Evolutionary conservation across 2,113 vertebrate genomes (phyloP), one percentile per base, ranked within the genome.

Genomic region (Salvelinus fontinalis): DNA sequence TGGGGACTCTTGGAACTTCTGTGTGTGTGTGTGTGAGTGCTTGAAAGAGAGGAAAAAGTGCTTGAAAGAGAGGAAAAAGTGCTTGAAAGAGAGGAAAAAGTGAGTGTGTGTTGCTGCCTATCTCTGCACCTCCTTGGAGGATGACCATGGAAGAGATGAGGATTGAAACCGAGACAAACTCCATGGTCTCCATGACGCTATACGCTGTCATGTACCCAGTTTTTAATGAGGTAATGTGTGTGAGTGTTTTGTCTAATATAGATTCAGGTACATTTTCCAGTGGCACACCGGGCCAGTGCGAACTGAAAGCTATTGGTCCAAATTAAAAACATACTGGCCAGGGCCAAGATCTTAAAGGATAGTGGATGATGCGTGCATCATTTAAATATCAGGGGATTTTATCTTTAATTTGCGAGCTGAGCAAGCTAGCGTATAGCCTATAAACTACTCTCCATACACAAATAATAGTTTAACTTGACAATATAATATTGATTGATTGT

Each of bases 131-230:
- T 96, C 96, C 95, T 95, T 97, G 96, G 96, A 99, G 97, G 96
- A 98, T 99, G 97, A 99, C 97, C 98, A 99, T 99, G 98, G 97
- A 99, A 97, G 97, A 99, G 97, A 98, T 99, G 95, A 99, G 97
- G 96, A 99, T 98, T 98, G 98, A 99, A 99, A 95, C 96, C 93
- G 98, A 99, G 95, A 97, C 96, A 93, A 98, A 95, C 95, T 97
- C 97, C 89, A 97, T 99, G 97, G 98, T 99, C 95, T 99, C 97
- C 94, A 99, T 99, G 98, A 98, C 98, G 70, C 94, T 99, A 80
- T 99, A 99, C 80, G 96, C 98, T 67, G 97, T 99, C 66, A 99
- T 99, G 98, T 99, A 98, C 89, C 98, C 98, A 69, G 98, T 99
- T 73, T 99, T 99, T 90, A 98, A 97, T 49, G 98, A 99, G 96